phyloP scores from a whole-genome alignment of 2,113 vertebrate species.

The Tympanuchus pallidicinctus region DNA sequence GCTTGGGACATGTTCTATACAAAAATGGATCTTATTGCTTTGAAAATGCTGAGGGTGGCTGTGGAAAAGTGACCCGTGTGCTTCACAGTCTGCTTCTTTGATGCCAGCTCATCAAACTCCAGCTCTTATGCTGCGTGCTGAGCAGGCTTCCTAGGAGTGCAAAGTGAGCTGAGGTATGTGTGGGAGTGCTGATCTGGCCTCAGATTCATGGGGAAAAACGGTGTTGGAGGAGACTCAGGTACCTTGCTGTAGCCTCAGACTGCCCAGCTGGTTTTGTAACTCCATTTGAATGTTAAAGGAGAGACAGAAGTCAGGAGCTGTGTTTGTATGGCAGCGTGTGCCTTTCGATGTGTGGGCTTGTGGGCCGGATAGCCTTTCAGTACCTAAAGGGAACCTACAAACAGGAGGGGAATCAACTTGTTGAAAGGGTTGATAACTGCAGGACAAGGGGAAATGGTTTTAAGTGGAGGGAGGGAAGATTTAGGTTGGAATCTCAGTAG shows the following conservation, averaged over 20 bases:
- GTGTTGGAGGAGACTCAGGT: background rate
- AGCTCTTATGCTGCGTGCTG: accelerated
- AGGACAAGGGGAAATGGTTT: too few species aligned
- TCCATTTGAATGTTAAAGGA: constrained; percentile 22
- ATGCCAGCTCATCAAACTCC: background rate
- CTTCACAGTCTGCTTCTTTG: background rate
- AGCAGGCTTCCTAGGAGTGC: background rate
- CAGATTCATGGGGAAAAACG: background rate
- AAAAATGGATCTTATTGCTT: background rate
- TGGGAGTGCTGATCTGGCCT: background rate
- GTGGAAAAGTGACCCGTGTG: background rate
- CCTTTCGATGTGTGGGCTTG: background rate
- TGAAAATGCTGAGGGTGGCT: background rate
- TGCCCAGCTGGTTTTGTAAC: background rate
- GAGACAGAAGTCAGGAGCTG: background rate
- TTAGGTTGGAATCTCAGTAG: background rate
- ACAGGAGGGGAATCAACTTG: too few species aligned
- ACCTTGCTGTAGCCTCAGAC: background rate
- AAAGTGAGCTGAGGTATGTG: background rate
- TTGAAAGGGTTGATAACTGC: too few species aligned
- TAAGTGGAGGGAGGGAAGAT: too few species aligned
- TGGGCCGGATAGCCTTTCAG: background rate
- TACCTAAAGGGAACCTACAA: too few species aligned
- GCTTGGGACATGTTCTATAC: background rate
- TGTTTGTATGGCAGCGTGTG: background rate